Evolutionary conservation across 2,888 invertebrate species (phyloP).

Genomic region (Julus scandinavius): DNA sequence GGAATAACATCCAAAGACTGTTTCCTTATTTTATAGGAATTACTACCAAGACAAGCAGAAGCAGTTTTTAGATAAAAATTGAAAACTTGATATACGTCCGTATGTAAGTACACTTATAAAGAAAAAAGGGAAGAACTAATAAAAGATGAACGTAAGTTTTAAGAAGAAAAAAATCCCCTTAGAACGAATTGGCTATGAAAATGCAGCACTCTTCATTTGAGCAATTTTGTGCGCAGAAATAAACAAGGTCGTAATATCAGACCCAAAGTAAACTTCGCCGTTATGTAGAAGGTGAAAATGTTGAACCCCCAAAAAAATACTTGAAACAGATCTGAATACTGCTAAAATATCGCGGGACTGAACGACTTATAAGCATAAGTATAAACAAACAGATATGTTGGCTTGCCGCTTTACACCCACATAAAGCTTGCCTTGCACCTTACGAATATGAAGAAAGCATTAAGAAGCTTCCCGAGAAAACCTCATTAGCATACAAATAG

Average conservation of each 20-base stretch:
- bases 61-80: not conserved
- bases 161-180: not conserved
- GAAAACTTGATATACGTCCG: not conserved
- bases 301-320: conserved; percentile 10
- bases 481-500: conserved; percentile 42
- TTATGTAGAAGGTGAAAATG: not conserved
- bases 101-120: not conserved
- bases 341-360: not conserved
- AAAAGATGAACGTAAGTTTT: not conserved
- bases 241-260: conserved; percentile 12
- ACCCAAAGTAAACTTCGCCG: not conserved
- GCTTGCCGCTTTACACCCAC: not conserved
- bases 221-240: not conserved
- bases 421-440: not conserved
- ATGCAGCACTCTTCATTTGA: not conserved
- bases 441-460: conserved; percentile 39
- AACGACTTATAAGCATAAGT: not conserved
- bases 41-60: no score
- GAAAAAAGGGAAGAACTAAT: not conserved
- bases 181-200: not conserved
- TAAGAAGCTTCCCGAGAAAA: conserved; percentile 29
- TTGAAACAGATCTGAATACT: not conserved
- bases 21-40: no score
- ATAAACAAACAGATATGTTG: not conserved
- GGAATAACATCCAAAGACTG: no score